A percentile compares a stretch with the other conserved stretches of the same genome.
Evolutionary conservation across 2,888 invertebrate genomes (phyloP).

Genomic region (Priocnemis perturbator): DNA sequence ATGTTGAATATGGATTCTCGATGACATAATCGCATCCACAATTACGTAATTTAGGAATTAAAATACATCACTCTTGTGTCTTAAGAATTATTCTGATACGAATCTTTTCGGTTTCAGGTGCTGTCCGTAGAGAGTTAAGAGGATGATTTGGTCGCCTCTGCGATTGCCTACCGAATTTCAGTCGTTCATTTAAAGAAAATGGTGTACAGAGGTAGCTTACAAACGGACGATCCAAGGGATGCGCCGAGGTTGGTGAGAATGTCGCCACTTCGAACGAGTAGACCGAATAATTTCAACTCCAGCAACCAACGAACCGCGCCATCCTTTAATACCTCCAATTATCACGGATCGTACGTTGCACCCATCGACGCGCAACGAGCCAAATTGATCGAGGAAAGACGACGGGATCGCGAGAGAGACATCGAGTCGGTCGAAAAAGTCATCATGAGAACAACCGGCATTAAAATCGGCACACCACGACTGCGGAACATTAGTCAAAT

Average conservation of each 20-base stretch:
- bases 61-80: too few species aligned
- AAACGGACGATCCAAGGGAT: conserved; percentile 68
- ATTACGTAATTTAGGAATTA: too few species aligned
- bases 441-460: conserved; percentile 59
- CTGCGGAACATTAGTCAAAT: conserved; percentile 67
- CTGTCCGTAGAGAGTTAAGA: not conserved
- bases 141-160: conserved; percentile 17
- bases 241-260: conserved; percentile 67
- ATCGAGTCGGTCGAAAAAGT: conserved; percentile 63
- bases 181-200: conserved; percentile 44
- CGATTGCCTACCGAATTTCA: not conserved
- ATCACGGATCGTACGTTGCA: conserved; percentile 44
- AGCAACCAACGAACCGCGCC: conserved; percentile 24
- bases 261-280: conserved; percentile 64
- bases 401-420: conserved; percentile 59
- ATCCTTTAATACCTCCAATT: conserved; percentile 38
- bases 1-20: too few species aligned
- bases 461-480: conserved; percentile 62
- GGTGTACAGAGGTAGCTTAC: conserved; percentile 68
- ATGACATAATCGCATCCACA: too few species aligned
- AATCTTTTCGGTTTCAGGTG: conserved; percentile 15
- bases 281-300: conserved; percentile 40
- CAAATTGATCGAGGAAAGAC: conserved; percentile 61
- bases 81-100: not conserved
- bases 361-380: conserved; percentile 59